A percentile compares a stretch with the other conserved stretches of the same genome.
These are phyloP conservation scores for Cladorhizidae sp. DNA, from an alignment of 37 sponge, comb jelly and placozoan genomes.

Conservation along the genomic window DNA sequence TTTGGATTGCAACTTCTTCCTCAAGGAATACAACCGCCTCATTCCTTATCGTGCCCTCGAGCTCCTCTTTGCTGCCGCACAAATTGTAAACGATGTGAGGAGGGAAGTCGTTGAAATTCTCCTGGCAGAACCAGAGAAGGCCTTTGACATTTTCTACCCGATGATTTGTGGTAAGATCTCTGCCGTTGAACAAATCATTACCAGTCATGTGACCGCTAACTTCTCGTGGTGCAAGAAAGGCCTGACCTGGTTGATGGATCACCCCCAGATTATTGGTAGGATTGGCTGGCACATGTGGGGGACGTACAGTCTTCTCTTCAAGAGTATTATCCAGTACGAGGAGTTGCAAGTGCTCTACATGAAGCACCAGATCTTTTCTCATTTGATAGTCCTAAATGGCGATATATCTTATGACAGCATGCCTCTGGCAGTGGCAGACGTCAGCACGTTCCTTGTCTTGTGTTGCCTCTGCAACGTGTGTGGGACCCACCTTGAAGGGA, in stretches of 20 bases:
- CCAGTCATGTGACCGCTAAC: conserved; percentile 19
- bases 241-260: conserved; percentile 10
- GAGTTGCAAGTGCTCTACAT: conserved; percentile 7
- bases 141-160: background rate
- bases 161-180: conserved; percentile 10
- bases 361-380: background rate
- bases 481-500: conserved; percentile 29
- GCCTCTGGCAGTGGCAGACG: background rate
- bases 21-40: conserved; percentile 38
- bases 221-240: conserved; percentile 30
- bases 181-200: conserved; percentile 6
- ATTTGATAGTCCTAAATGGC: background rate
- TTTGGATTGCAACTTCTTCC: conserved; percentile 5
- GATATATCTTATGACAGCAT: background rate
- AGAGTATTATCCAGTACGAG: conserved; percentile 10
- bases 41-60: conserved; percentile 31
- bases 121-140: background rate
- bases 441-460: conserved; percentile 14
- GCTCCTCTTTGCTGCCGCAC: conserved; percentile 25
- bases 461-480: conserved; percentile 31
- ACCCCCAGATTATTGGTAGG: conserved; percentile 19
- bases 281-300: conserved; percentile 22
- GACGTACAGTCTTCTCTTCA: conserved; percentile 5
- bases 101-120: conserved; percentile 6
- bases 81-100: background rate